Evolutionary conservation across 1,140 invertebrate genomes (phyloP).

Genomic region (Cydia strobilella): DNA sequence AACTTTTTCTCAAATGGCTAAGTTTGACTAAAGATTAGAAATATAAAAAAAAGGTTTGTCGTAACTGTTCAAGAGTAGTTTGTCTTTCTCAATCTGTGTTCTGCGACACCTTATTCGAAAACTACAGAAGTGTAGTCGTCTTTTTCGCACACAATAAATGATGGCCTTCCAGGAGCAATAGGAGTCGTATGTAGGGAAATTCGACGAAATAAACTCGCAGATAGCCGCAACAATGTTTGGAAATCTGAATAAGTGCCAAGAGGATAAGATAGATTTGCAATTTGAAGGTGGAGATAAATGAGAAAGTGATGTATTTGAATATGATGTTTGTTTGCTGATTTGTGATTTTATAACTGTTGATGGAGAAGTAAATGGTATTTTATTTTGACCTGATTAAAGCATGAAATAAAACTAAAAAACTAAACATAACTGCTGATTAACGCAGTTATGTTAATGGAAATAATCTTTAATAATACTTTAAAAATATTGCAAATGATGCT

Average conservation of each 20-base stretch:
- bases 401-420: too few relatives aligned
- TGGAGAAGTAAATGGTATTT: background rate
- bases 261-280: conserved; percentile 3
- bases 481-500: too few relatives aligned
- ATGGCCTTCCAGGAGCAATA: conserved; percentile 44
- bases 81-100: background rate
- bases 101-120: conserved; percentile 52
- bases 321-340: background rate
- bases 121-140: conserved; percentile 44
- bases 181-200: conserved; percentile 53
- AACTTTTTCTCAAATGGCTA: too few relatives aligned
- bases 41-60: too few relatives aligned
- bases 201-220: conserved; percentile 44
- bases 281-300: conserved; percentile 22
- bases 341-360: background rate
- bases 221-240: conserved; percentile 28
- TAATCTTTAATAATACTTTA: background rate
- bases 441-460: background rate
- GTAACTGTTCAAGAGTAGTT: background rate
- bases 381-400: background rate
- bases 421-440: too few relatives aligned
- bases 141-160: conserved; percentile 51
- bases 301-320: background rate
- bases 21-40: too few relatives aligned
- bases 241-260: conserved; percentile 19